Conservation (phyloP, 2,797 vertebrate species). For the Tiaroga cobitis region DNA sequence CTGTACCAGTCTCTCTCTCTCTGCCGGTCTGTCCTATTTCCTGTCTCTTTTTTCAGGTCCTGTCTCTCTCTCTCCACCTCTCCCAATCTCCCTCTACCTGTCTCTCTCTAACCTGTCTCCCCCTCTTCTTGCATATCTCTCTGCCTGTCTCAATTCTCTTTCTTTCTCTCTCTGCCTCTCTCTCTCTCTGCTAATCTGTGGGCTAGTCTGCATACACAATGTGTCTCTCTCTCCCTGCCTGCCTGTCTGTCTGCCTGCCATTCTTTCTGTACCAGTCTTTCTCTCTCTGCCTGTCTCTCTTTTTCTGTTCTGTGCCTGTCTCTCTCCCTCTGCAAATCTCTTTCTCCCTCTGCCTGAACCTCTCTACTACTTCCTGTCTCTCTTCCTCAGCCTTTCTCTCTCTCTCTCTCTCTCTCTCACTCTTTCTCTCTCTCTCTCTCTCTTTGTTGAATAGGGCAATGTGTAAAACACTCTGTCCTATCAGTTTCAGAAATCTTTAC, state of each 20-base stretch:
- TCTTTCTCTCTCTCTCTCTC: slow-evolving; percentile 8
- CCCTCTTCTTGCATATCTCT: not conserved
- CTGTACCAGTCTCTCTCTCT: not conserved
- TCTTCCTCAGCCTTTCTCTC: not conserved
- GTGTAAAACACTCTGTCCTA: slow-evolving; percentile 26
- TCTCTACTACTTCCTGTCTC: not conserved
- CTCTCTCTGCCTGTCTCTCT: not conserved
- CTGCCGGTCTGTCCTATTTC: not conserved
- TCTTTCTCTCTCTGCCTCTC: not conserved
- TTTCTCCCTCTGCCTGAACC: not conserved
- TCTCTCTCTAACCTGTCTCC: not conserved
- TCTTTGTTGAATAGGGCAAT: slow-evolving; percentile 46
- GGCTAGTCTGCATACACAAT: not conserved
- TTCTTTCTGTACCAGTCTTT: not conserved
- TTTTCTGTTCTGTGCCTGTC: not conserved
- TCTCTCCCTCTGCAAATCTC: too few species aligned
- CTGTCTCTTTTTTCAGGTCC: not conserved
- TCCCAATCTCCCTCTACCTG: not conserved
- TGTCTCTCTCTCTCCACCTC: not conserved
- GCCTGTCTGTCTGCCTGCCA: not conserved
- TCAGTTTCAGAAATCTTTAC: slow-evolving; percentile 17
- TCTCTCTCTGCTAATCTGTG: not conserved
- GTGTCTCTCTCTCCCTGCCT: not conserved
- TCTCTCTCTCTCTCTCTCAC: not conserved
- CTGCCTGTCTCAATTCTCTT: not conserved